Percentiles rank a stretch among this genome's conserved stretches.
phyloP scores from a whole-genome alignment of 2,888 invertebrate genomes.

The Zonitis immaculata region DNA sequence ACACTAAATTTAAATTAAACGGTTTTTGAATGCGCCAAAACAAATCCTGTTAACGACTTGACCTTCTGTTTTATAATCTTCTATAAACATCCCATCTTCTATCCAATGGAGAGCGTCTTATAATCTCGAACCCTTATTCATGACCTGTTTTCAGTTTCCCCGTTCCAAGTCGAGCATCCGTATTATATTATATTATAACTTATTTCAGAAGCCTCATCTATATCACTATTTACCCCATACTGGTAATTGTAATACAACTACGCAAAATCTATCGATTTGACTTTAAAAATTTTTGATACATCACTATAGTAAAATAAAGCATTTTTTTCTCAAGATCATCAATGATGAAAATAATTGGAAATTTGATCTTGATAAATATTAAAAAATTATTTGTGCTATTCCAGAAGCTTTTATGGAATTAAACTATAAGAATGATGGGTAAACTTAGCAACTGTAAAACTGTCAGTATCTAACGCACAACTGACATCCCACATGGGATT shows the following conservation, averaged over 20 bases:
- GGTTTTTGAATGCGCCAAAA: constrained; percentile 14
- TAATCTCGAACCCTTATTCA: constrained; percentile 35
- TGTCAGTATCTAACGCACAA: neutral
- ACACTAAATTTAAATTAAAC: constrained; percentile 10
- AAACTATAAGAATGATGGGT: neutral
- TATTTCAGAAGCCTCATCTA: constrained; percentile 10
- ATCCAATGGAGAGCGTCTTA: constrained; percentile 29
- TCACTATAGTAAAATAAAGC: too few species aligned
- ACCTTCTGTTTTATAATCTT: constrained; percentile 22
- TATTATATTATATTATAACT: constrained; percentile 20
- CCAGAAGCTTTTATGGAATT: too few species aligned
- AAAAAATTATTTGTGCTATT: too few species aligned
- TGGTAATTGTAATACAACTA: constrained; percentile 4
- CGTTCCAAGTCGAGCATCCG: constrained; percentile 16
- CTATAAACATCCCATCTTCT: constrained; percentile 24
- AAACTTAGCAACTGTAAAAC: neutral
- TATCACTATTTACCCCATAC: neutral
- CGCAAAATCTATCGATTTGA: constrained; percentile 1
- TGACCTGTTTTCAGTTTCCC: constrained; percentile 28
- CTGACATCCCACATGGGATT: constrained; percentile 1
- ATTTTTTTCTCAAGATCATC: too few species aligned
- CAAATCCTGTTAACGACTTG: constrained; percentile 15
- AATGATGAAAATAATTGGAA: neutral
- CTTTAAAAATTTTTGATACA: too few species aligned
- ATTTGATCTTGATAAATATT: too few species aligned